These are phyloP conservation scores for Bucorvus abyssinicus DNA, from an alignment of 2,797 vertebrate species.

Conservation along the genomic window DNA sequence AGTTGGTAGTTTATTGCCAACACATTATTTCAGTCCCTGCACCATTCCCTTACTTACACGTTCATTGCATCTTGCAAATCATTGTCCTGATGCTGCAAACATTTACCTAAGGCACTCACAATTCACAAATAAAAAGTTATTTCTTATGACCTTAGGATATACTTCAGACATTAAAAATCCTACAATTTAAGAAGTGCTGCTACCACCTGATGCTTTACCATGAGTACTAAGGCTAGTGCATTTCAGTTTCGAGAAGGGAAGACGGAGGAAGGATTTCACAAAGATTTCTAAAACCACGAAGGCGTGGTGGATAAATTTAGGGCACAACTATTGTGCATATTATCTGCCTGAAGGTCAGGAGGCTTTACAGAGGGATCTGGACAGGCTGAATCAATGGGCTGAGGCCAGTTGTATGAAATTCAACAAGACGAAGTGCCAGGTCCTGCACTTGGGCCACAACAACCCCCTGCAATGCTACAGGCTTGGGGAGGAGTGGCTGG, in stretches of 20 bases:
- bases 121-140: not conserved
- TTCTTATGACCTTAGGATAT: not conserved
- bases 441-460: too few relatives aligned
- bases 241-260: not conserved
- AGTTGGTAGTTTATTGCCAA: not conserved
- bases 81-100: not conserved
- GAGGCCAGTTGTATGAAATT: too few relatives aligned
- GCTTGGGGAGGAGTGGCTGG: too few relatives aligned
- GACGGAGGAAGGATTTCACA: not conserved
- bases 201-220: not conserved
- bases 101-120: not conserved
- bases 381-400: too few relatives aligned
- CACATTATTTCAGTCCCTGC: not conserved
- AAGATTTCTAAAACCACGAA: not conserved
- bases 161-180: not conserved
- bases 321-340: not conserved
- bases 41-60: not conserved
- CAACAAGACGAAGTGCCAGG: too few relatives aligned
- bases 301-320: not conserved
- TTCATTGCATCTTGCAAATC: not conserved
- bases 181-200: not conserved
- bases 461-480: too few relatives aligned
- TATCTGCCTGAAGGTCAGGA: too few relatives aligned
- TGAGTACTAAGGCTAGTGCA: not conserved
- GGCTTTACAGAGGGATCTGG: too few relatives aligned